These are phyloP conservation scores for Procambarus virginalis DNA, from an alignment of 1,140 invertebrate species.

Conservation along the genomic window DNA sequence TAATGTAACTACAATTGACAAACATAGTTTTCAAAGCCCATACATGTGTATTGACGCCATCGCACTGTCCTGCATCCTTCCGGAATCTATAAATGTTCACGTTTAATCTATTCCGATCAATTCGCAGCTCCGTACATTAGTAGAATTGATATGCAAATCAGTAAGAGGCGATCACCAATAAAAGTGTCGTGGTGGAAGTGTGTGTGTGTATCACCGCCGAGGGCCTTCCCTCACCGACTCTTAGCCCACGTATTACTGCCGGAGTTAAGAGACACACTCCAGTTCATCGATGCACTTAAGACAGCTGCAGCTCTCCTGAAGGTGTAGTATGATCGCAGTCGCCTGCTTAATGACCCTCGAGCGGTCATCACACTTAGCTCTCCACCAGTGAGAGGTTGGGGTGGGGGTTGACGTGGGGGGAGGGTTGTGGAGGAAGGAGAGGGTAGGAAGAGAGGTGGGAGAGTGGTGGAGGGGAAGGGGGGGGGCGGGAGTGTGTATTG, in stretches of 20 bases:
- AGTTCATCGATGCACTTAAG: slow-evolving; percentile 41
- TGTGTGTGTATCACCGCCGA: neutral
- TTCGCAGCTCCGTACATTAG: slow-evolving; percentile 36
- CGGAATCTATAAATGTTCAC: slow-evolving; percentile 24
- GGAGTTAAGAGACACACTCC: slow-evolving; percentile 21
- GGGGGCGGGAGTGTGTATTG: neutral
- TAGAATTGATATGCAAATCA: slow-evolving; percentile 56
- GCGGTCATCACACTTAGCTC: slow-evolving; percentile 22
- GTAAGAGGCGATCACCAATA: slow-evolving; percentile 21
- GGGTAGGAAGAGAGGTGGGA: neutral
- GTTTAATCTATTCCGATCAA: slow-evolving; percentile 43
- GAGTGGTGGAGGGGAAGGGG: neutral
- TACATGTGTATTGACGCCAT: neutral
- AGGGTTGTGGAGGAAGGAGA: neutral
- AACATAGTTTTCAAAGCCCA: no score
- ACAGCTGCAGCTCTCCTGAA: neutral
- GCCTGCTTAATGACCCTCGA: slow-evolving; percentile 11
- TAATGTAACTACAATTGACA: no score
- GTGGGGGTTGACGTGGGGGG: neutral
- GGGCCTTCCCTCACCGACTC: neutral
- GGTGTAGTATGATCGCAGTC: neutral
- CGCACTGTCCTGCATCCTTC: neutral
- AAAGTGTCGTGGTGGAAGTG: neutral
- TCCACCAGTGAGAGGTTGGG: neutral
- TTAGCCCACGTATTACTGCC: slow-evolving; percentile 14